Conservation (phyloP, 2,888 invertebrate genomes). For the Pterostichus madidus region DNA sequence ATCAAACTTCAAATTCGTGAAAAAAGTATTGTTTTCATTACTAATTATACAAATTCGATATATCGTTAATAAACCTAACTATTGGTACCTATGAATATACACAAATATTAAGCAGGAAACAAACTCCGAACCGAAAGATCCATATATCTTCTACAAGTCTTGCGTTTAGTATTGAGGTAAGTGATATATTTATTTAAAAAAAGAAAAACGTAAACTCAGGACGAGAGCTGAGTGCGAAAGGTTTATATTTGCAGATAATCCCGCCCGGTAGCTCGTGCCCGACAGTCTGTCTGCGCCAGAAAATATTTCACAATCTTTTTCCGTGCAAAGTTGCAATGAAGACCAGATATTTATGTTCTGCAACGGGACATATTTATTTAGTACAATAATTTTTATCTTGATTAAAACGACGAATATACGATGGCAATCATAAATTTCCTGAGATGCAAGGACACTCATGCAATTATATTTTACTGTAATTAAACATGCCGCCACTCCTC, state of each 20-base stretch:
- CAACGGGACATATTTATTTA: conserved; percentile 52
- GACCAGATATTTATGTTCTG: conserved; percentile 55
- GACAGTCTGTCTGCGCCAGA: conserved; percentile 31
- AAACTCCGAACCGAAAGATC: too few species aligned
- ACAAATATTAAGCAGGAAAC: too few species aligned
- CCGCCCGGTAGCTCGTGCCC: background rate
- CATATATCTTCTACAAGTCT: too few species aligned
- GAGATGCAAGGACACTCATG: conserved; percentile 32
- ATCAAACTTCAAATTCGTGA: too few species aligned
- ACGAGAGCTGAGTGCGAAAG: conserved; percentile 16
- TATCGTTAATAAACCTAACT: too few species aligned
- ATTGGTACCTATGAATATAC: too few species aligned
- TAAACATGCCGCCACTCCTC: conserved; percentile 12
- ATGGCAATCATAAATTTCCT: conserved; percentile 39
- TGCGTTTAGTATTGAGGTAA: too few species aligned
- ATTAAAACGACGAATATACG: conserved; percentile 46
- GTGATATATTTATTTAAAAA: background rate
- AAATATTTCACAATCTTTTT: conserved; percentile 63
- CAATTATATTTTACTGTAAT: conserved; percentile 47
- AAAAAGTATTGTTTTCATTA: too few species aligned
- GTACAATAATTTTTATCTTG: conserved; percentile 57
- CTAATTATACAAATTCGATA: too few species aligned
- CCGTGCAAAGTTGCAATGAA: conserved; percentile 53
- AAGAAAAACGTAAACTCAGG: background rate
- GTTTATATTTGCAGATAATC: conserved; percentile 54